These are phyloP conservation scores for Tenodera sinensis DNA, from an alignment of 2,888 invertebrate species.

Conservation along the genomic window DNA sequence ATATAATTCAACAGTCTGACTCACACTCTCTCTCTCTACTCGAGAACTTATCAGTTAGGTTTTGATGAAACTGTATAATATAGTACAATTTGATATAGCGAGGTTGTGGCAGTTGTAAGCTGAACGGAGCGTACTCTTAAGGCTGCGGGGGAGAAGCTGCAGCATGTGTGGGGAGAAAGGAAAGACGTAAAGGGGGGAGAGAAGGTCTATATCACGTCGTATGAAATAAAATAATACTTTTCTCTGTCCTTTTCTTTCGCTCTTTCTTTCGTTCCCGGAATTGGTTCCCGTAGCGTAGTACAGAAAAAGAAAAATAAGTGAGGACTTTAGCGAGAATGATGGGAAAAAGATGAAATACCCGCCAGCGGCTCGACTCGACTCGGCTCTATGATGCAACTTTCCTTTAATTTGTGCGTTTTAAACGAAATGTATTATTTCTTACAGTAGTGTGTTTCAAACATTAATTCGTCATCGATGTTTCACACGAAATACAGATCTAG, in stretches of 20 bases:
- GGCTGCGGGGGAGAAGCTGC: background rate
- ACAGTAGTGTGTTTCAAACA: too few relatives aligned
- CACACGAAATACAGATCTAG: too few relatives aligned
- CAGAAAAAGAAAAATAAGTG: background rate
- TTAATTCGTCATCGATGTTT: background rate
- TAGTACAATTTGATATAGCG: too few relatives aligned
- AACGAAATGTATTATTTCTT: too few relatives aligned
- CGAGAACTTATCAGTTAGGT: too few relatives aligned
- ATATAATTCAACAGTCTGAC: too few relatives aligned
- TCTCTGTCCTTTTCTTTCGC: background rate
- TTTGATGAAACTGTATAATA: too few relatives aligned
- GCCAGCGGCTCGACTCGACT: too few relatives aligned
- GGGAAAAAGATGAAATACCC: background rate
- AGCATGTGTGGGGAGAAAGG: background rate
- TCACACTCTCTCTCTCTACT: too few relatives aligned
- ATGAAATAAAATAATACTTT: background rate
- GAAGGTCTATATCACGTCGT: background rate
- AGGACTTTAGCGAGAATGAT: background rate
- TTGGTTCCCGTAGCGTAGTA: background rate
- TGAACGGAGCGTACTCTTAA: background rate
- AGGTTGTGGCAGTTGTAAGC: background rate
- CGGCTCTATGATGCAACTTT: too few relatives aligned
- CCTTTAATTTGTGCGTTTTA: too few relatives aligned
- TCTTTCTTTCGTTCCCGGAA: background rate
- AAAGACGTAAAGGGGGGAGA: background rate